Conservation (phyloP, 2,113 vertebrate genomes). For the Redunca redunca region DNA sequence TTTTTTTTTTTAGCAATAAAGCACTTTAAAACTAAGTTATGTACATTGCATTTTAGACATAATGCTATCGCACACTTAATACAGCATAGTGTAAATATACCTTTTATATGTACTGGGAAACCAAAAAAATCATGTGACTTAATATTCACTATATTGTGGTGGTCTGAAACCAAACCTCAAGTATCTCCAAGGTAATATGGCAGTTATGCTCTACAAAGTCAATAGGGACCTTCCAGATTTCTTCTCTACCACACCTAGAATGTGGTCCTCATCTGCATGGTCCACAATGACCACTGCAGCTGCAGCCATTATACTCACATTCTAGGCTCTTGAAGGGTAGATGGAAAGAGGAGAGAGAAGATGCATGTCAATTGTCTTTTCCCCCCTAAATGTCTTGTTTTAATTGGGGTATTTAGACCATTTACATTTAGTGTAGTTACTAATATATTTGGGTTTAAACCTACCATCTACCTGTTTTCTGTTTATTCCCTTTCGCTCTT, state of each 20-base stretch:
- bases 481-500: background rate
- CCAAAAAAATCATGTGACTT: background rate
- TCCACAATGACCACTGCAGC: background rate
- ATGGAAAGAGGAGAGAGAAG: background rate
- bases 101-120: background rate
- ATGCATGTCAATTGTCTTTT: background rate
- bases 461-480: background rate
- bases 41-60: background rate
- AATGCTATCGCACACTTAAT: background rate
- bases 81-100: background rate
- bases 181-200: background rate
- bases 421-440: background rate
- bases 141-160: rapidly evolving
- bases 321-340: background rate
- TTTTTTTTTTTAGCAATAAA: background rate
- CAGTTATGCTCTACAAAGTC: background rate
- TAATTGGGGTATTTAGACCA: background rate
- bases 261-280: background rate
- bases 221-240: background rate
- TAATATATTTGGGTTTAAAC: background rate
- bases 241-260: background rate
- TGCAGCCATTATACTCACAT: background rate
- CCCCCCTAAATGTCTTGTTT: background rate
- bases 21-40: background rate
- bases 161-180: background rate